Evolutionary conservation across 2,797 vertebrate genomes (phyloP), one percentile per base, ranked within the genome.

Genomic region (Oryzias dopingdopingensis): DNA sequence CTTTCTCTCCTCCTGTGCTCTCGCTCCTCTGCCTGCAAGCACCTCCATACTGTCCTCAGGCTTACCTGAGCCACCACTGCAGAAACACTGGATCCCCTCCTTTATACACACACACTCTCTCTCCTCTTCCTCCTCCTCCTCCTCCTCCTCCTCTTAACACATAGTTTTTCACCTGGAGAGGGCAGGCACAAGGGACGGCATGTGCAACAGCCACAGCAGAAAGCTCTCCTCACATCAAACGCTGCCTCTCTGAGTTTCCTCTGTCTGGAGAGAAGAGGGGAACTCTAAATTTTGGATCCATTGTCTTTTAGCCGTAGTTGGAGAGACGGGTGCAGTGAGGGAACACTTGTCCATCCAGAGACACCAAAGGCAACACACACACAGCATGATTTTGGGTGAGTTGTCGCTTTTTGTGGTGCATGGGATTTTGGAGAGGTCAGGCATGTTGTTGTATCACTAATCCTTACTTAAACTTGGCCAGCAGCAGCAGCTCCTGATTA

Each of bases 371-470:
- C 82, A 81, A 74, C 72, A 56, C 50, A 53, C 52, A 62, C 57
- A 60, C 71, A 86, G 67, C 79, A 93, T 93, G 92, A 92, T 93
- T 88, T 81, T 93, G 78, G 92, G 92, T 92, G 86, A 91, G 92
- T 92, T 85, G 65, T 53, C 1, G 17, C 24, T 73, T 58, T 55
- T 58, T 62, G 54, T 62, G 54, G 55, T 53, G 72, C 67, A 52
- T 49, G 18, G 60, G 73, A 62, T 81, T 80, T 74, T 74, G 55
- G 63, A 71, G 64, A 75, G 76, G 74, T 86, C 78, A 76, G 24
- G 65, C 61, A 56, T 74, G 65, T 64, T 70, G 65, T 64, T 55
- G 70, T 49, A 16, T 61, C 67, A 76, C 69, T 83, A 81, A 79
- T 81, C 78, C 72, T 64, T 67, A 67, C 73, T 83, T 82, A 62